phyloP scores from a whole-genome alignment of 2,113 vertebrate genomes.

The Xiphias gladius region DNA sequence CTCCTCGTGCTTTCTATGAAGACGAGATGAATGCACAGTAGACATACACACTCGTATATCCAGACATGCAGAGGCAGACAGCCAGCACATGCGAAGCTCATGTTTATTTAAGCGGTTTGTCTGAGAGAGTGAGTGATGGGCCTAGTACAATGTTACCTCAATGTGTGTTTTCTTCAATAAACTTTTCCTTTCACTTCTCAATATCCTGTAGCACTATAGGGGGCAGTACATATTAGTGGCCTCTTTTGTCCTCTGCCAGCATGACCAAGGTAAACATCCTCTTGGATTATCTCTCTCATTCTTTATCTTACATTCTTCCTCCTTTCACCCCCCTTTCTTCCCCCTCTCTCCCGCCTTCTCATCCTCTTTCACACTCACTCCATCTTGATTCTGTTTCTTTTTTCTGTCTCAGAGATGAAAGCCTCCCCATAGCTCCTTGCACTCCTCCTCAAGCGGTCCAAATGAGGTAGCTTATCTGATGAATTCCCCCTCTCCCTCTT shows the following conservation, averaged over 20 bases:
- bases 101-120: conserved; percentile 80
- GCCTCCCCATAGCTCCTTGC: conserved; percentile 84
- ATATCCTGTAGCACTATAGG: conserved; percentile 77
- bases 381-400: conserved; percentile 70
- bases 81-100: conserved; percentile 61
- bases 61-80: conserved; percentile 66
- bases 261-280: conserved; percentile 81
- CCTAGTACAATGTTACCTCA: conserved; percentile 19
- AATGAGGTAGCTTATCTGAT: conserved; percentile 84
- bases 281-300: conserved; percentile 77
- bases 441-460: conserved; percentile 80
- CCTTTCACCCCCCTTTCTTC: conserved; percentile 50
- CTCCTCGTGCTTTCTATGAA: conserved; percentile 69
- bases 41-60: conserved; percentile 42
- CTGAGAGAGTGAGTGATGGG: conserved; percentile 53
- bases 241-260: conserved; percentile 78
- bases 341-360: conserved; percentile 64
- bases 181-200: conserved; percentile 58
- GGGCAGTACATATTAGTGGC: conserved; percentile 67
- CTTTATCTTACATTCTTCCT: conserved; percentile 64
- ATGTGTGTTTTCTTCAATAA: conserved; percentile 56
- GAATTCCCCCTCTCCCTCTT: conserved; percentile 48
- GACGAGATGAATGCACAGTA: conserved; percentile 62
- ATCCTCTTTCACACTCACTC: conserved; percentile 73
- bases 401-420: conserved; percentile 84